phyloP scores from a whole-genome alignment of 2,888 invertebrate species.

The Lysandra coridon region DNA sequence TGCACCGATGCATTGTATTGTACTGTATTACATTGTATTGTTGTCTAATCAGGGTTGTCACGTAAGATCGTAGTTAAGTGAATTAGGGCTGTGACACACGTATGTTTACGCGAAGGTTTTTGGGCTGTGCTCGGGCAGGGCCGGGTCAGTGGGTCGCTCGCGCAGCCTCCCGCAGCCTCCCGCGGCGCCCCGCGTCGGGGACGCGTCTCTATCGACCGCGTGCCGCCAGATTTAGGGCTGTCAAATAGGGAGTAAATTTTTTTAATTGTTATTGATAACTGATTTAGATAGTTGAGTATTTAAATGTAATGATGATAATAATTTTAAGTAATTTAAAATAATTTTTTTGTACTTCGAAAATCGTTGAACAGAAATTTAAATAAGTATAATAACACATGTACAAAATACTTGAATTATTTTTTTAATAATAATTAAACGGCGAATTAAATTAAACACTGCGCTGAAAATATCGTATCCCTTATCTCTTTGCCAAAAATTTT shows the following conservation, averaged over 20 bases:
- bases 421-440: too few relatives aligned
- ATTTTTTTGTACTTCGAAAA: too few relatives aligned
- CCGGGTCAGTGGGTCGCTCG: constrained; percentile 84
- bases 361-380: too few relatives aligned
- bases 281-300: not conserved
- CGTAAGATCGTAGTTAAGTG: constrained; percentile 42
- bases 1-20: not conserved
- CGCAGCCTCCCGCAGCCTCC: constrained; percentile 70
- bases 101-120: constrained; percentile 43
- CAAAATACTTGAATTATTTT: too few relatives aligned
- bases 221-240: constrained; percentile 66
- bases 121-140: constrained; percentile 53
- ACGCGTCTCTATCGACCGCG: constrained; percentile 79
- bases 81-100: constrained; percentile 52
- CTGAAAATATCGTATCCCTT: too few relatives aligned
- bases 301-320: too few relatives aligned
- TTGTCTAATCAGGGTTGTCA: constrained; percentile 13
- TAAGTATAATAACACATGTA: too few relatives aligned
- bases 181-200: constrained; percentile 53
- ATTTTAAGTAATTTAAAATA: too few relatives aligned
- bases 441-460: too few relatives aligned
- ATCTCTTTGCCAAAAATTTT: too few relatives aligned
- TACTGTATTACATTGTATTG: constrained; percentile 12
- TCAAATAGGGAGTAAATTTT: constrained; percentile 38
- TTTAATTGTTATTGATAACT: not conserved